These are phyloP conservation scores for Poeciliopsis turrubarensis DNA, from an alignment of 2,113 vertebrate genomes.

Conservation along the genomic window DNA sequence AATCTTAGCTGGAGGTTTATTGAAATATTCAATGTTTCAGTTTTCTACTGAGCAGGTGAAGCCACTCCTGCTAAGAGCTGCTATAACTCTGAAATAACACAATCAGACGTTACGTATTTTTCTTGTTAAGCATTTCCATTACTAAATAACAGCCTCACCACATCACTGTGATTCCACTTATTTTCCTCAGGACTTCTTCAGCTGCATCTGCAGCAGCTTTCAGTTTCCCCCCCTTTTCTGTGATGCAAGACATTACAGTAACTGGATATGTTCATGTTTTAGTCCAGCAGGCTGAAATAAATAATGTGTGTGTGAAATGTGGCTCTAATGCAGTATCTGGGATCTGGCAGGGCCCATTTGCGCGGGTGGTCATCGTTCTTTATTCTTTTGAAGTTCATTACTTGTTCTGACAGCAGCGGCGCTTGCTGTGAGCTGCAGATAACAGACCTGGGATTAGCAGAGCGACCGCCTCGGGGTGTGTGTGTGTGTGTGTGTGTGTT, in stretches of 20 bases:
- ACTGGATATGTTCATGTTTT: conserved; percentile 57
- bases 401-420: conserved; percentile 58
- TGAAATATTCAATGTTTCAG: not conserved
- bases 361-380: conserved; percentile 68
- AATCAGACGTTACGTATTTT: not conserved
- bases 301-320: conserved; percentile 55
- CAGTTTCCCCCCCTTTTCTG: conserved; percentile 38
- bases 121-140: not conserved
- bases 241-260: conserved; percentile 38
- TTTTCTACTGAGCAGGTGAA: not conserved
- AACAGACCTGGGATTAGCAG: conserved; percentile 63
- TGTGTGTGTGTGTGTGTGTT: conserved; percentile 18
- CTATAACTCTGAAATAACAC: not conserved
- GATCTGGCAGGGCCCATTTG: conserved; percentile 64
- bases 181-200: conserved; percentile 23
- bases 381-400: conserved; percentile 68
- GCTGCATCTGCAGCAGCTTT: conserved; percentile 4
- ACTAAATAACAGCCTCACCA: not conserved
- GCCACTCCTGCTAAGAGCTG: not conserved
- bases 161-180: not conserved
- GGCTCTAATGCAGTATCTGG: conserved; percentile 61
- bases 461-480: conserved; percentile 25
- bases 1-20: not conserved
- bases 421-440: conserved; percentile 67
- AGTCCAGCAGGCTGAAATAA: conserved; percentile 51